phyloP scores from a whole-genome alignment of 2,113 vertebrate genomes.

The Amazona guildingii region DNA sequence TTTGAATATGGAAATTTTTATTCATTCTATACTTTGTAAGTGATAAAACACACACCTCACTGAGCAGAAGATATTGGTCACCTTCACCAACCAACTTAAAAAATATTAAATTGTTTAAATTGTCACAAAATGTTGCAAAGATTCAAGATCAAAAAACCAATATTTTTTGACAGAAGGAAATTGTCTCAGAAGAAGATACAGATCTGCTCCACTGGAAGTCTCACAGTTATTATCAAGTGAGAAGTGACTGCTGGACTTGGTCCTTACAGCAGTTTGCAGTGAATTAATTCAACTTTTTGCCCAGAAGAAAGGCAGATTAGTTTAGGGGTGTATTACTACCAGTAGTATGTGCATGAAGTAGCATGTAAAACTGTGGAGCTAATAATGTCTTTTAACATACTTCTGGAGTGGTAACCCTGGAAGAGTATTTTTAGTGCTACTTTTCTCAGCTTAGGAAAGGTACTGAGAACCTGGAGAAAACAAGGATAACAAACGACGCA shows the following conservation, averaged over 20 bases:
- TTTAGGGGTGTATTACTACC: not conserved
- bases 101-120: not conserved
- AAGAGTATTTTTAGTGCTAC: not conserved
- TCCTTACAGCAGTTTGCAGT: not conserved
- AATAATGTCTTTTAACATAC: not conserved
- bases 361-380: not conserved
- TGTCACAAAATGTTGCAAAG: not conserved
- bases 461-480: not conserved
- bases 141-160: not conserved
- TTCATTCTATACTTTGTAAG: not conserved
- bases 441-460: not conserved
- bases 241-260: not conserved
- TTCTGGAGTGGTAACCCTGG: not conserved
- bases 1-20: not conserved
- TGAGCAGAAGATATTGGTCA: not conserved
- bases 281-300: not conserved
- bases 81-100: not conserved
- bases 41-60: not conserved
- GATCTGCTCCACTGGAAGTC: slow-evolving; percentile 3
- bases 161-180: slow-evolving; percentile 2
- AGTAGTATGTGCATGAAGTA: not conserved
- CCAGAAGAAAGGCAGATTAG: not conserved
- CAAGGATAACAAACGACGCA: not conserved
- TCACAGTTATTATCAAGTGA: slow-evolving; percentile 31
- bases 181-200: not conserved